Conservation (phyloP, 2,113 vertebrate species). For the Callipepla californica region DNA sequence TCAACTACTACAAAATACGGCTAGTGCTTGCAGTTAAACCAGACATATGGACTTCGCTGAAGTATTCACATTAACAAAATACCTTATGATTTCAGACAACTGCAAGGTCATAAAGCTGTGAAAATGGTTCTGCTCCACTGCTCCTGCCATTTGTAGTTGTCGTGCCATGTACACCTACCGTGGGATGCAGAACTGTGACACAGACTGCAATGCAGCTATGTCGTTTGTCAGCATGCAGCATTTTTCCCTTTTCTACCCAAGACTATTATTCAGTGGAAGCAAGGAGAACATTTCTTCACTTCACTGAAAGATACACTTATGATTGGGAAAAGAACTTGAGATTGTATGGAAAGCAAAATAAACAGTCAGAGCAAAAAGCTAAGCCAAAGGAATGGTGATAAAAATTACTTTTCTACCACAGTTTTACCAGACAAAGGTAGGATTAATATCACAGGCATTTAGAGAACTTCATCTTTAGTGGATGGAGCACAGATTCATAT, state of each 20-base stretch:
- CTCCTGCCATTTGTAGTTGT: background rate
- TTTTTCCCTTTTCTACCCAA: background rate
- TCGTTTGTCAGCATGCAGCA: background rate
- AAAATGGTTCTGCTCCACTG: background rate
- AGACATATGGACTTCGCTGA: background rate
- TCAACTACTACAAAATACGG: background rate
- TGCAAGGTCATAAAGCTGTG: background rate
- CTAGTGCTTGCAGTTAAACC: background rate
- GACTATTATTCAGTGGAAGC: background rate
- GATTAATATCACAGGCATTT: background rate
- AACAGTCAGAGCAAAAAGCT: background rate
- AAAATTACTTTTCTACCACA: background rate
- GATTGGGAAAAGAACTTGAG: background rate
- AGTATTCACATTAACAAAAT: background rate
- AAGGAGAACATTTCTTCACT: background rate
- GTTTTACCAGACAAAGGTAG: background rate
- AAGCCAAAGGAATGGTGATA: background rate
- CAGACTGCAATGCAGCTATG: background rate
- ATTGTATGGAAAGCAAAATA: background rate
- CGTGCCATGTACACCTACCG: fast-evolving
- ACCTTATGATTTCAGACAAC: background rate
- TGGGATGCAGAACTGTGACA: background rate
- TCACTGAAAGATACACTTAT: background rate
- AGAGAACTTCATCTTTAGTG: background rate
- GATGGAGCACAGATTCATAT: background rate